Evolutionary conservation across 2,888 invertebrate genomes (phyloP).

Genomic region (Acanthosepion pharaonis): DNA sequence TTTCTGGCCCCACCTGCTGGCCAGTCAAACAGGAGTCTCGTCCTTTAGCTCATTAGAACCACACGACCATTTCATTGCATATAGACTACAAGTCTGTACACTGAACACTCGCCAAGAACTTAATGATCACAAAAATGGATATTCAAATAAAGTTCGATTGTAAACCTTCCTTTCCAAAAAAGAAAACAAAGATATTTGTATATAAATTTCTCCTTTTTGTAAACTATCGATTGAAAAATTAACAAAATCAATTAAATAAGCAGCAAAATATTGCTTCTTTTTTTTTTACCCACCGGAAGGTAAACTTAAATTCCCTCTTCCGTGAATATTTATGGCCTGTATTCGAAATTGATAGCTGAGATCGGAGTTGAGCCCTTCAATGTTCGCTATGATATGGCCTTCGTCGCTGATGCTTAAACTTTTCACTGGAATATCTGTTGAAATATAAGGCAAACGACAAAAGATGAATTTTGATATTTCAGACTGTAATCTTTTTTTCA

Average conservation of each 20-base stretch:
- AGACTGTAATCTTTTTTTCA: neutral
- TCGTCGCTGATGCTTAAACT: neutral
- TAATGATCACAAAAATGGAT: too few species aligned
- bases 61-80: too few species aligned
- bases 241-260: constrained; percentile 24
- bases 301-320: constrained; percentile 85
- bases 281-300: constrained; percentile 75
- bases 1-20: too few species aligned
- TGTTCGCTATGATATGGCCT: neutral
- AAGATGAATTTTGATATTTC: too few species aligned
- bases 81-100: too few species aligned
- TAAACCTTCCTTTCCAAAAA: too few species aligned
- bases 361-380: constrained; percentile 83
- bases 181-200: too few species aligned
- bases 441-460: neutral
- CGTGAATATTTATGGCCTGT: constrained; percentile 87
- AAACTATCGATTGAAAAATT: neutral
- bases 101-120: too few species aligned
- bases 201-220: too few species aligned
- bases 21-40: too few species aligned
- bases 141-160: too few species aligned
- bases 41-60: too few species aligned
- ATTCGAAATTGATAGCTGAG: constrained; percentile 93
- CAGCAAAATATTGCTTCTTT: neutral
- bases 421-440: neutral